Evolutionary conservation across 2,888 invertebrate genomes (phyloP), one percentile per base, ranked within the genome.

Genomic region (Cephus rjabovi): DNA sequence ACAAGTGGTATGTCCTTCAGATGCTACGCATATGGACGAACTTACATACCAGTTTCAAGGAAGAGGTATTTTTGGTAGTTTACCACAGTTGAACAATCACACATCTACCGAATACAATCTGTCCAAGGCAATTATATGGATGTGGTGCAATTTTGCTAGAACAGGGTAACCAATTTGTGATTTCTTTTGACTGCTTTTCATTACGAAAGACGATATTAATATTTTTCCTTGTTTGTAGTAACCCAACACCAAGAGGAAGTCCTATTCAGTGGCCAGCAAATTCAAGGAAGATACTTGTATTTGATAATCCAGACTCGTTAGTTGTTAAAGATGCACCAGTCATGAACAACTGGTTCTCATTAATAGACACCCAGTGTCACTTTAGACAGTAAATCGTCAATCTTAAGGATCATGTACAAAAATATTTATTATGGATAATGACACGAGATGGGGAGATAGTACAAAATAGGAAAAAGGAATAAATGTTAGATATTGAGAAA

Each of bases 11-110:
- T 23, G 6, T 75, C 1, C 35, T 74, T 74, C 31, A 79, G 79
- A 71, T 12, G 31, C 79, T 31, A 79, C 76, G 15, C 79, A 79
- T 74, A 79, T 79, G 79, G 79, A 79, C 33, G 79, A 79, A 37
- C 69, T 79, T 31, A 69, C 79, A 12, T 79, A 79, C 40, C 69
- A 74, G n/a, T 79, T 79, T 56, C 15, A 79, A 69, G 79, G 79
- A 34, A 76, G 79, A 74, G 79, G 79, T 69, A 30, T 79, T 11
- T 79, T 79, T 74, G 33, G 31, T 12, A 35, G 34, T 73, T 76
- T 79, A 31, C 76, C 79, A 30, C 30, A 33, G n/a, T 23, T 79
- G 15, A 74, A 34, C 4, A 31, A 79, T 30, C 23, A 31, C 3
- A 33, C 76, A 3, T 76, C 78, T 34, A 40, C 40, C 35, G 79